Percentiles rank a stretch among this genome's conserved stretches.
phyloP scores from a whole-genome alignment of 1,140 invertebrate genomes.

The Lasioglossum baleicum region DNA sequence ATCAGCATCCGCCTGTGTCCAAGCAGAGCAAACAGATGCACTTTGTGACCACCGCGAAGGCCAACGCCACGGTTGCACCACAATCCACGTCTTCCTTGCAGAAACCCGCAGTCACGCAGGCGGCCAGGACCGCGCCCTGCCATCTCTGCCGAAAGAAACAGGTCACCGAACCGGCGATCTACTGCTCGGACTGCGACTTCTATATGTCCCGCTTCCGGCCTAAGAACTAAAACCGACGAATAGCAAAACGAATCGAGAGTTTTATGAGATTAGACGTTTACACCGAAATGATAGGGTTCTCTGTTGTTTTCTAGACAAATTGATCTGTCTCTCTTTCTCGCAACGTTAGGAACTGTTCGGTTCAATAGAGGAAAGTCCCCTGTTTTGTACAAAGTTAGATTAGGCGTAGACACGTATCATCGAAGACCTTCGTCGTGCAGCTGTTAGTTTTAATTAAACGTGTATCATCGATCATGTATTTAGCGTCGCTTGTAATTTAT shows the following conservation, averaged over 20 bases:
- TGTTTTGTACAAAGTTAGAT: constrained; percentile 50
- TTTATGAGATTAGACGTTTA: neutral
- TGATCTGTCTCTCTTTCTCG: neutral
- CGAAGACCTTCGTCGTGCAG: constrained; percentile 62
- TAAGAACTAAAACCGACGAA: constrained; percentile 68
- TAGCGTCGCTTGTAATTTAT: constrained; percentile 39
- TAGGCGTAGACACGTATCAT: constrained; percentile 17
- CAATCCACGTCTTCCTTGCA: constrained; percentile 62
- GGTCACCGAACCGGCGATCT: constrained; percentile 86
- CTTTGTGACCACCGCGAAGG: constrained; percentile 85
- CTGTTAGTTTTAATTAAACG: constrained; percentile 30
- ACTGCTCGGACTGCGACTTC: constrained; percentile 94
- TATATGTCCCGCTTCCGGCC: constrained; percentile 93
- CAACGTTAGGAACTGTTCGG: neutral
- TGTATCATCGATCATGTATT: constrained; percentile 27
- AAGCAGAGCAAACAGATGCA: constrained; percentile 80
- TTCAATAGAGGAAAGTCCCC: no score
- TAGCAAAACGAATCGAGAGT: neutral
- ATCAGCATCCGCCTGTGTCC: constrained; percentile 80
- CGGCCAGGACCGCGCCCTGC: constrained; percentile 82
- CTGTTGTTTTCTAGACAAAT: no score
- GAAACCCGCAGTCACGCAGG: constrained; percentile 70
- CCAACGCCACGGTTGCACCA: constrained; percentile 66
- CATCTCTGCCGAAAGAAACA: constrained; percentile 92
- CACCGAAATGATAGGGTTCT: neutral